Conservation (phyloP, 2,888 invertebrate species). For the Acleris literana region DNA sequence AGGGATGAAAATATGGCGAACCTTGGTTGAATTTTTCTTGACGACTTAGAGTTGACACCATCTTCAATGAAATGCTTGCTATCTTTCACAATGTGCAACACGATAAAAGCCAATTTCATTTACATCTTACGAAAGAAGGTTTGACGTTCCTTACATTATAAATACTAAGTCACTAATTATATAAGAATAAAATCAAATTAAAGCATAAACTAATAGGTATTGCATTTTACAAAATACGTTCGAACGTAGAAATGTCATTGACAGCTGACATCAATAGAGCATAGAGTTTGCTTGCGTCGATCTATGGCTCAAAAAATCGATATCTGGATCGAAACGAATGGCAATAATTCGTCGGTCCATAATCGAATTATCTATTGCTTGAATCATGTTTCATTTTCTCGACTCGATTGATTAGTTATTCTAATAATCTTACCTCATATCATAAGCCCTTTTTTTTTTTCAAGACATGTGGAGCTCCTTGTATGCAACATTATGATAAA, state of each 20-base stretch:
- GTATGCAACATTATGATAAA: no score
- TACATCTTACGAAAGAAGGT: conserved; percentile 16
- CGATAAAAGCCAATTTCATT: conserved; percentile 12
- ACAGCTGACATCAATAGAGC: conserved; percentile 76
- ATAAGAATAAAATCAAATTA: conserved; percentile 55
- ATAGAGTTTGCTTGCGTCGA: conserved; percentile 53
- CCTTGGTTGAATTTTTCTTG: conserved; percentile 78
- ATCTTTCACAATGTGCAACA: conserved; percentile 21
- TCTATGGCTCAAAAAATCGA: conserved; percentile 72
- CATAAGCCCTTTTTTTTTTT: no score
- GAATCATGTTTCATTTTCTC: no score
- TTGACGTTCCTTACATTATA: conserved; percentile 10
- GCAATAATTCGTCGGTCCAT: no score
- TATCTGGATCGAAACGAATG: conserved; percentile 56
- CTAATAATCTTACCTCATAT: no score
- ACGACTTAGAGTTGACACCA: conserved; percentile 76
- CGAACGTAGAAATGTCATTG: conserved; percentile 74
- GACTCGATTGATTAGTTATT: no score
- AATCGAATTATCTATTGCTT: no score
- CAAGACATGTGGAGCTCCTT: no score
- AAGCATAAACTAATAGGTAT: conserved; percentile 53
- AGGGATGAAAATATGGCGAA: conserved; percentile 55
- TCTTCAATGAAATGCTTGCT: conserved; percentile 49
- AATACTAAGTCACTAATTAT: conserved; percentile 44
- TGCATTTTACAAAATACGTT: conserved; percentile 65